A percentile compares a stretch with the other conserved stretches of the same genome.
Conservation (phyloP, 2,113 vertebrate species). For the Otolemur garnettii region DNA sequence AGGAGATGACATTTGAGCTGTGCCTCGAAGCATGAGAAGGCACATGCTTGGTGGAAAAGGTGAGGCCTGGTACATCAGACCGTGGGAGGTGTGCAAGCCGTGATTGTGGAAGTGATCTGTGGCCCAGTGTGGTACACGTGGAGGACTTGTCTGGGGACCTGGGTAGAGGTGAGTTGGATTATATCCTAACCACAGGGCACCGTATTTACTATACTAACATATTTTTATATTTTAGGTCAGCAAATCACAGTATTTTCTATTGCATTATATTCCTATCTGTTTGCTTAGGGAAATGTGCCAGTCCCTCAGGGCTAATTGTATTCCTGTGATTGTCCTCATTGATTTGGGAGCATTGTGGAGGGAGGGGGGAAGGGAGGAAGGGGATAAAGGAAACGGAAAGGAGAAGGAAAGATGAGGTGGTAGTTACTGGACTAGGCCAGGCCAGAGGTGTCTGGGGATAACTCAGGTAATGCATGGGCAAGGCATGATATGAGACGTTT, state of each 20-base stretch:
- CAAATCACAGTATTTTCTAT: background rate
- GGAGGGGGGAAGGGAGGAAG: background rate
- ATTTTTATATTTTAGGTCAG: background rate
- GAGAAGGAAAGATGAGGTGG: background rate
- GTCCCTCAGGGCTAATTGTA: background rate
- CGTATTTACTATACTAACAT: background rate
- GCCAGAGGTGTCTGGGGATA: background rate
- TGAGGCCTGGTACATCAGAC: background rate
- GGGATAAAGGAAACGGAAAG: background rate
- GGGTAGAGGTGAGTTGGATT: background rate
- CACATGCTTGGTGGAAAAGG: background rate
- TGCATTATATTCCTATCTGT: background rate
- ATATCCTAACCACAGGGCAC: background rate
- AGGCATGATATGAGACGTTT: background rate
- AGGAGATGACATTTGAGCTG: background rate
- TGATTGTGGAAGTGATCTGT: too few species aligned
- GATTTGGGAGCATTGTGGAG: background rate
- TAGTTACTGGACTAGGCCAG: background rate
- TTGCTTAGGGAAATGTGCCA: slow-evolving; percentile 39
- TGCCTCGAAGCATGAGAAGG: background rate
- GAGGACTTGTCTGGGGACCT: background rate
- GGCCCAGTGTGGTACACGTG: rapidly evolving
- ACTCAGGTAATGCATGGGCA: background rate
- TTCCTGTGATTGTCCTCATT: background rate
- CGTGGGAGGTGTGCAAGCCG: background rate